Conservation (phyloP, 2,888 invertebrate species). For the Synanthedon andrenaeformis region DNA sequence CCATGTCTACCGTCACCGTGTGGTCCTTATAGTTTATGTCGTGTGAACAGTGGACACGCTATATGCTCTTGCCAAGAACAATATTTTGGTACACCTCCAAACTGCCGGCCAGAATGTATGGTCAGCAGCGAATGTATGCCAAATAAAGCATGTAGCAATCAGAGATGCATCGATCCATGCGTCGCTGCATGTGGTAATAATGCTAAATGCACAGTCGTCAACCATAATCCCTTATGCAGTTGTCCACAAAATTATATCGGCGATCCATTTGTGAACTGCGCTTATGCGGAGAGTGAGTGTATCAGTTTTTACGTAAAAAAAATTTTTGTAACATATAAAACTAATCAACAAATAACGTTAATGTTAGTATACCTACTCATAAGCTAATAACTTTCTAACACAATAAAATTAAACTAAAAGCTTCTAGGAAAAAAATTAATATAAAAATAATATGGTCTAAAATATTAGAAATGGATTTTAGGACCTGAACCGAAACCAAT, state of each 20-base stretch:
- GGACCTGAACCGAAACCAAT: slow-evolving; percentile 67
- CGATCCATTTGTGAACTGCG: slow-evolving; percentile 84
- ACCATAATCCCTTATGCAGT: slow-evolving; percentile 88
- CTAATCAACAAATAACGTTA: neutral
- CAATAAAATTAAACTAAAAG: slow-evolving; percentile 2
- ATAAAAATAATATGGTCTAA: neutral
- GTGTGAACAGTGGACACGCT: slow-evolving; percentile 77
- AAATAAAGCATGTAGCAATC: slow-evolving; percentile 82
- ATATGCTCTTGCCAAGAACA: slow-evolving; percentile 84
- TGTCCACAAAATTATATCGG: slow-evolving; percentile 81
- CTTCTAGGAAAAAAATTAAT: neutral
- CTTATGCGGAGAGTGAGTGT: slow-evolving; percentile 75
- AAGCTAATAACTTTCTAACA: slow-evolving; percentile 3
- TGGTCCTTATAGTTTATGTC: slow-evolving; percentile 84
- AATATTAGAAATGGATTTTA: slow-evolving; percentile 34
- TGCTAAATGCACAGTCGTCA: slow-evolving; percentile 85
- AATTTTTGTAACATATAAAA: neutral
- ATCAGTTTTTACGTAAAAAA: neutral
- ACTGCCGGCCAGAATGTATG: slow-evolving; percentile 84
- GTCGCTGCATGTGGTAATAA: slow-evolving; percentile 84
- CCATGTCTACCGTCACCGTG: slow-evolving; percentile 78
- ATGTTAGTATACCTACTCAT: slow-evolving; percentile 1
- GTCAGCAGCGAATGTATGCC: slow-evolving; percentile 86
- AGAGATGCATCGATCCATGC: slow-evolving; percentile 86
- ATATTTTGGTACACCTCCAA: slow-evolving; percentile 83